Evolutionary conservation across 2,888 invertebrate species (phyloP).

Genomic region (Athripsodes cinereus): DNA sequence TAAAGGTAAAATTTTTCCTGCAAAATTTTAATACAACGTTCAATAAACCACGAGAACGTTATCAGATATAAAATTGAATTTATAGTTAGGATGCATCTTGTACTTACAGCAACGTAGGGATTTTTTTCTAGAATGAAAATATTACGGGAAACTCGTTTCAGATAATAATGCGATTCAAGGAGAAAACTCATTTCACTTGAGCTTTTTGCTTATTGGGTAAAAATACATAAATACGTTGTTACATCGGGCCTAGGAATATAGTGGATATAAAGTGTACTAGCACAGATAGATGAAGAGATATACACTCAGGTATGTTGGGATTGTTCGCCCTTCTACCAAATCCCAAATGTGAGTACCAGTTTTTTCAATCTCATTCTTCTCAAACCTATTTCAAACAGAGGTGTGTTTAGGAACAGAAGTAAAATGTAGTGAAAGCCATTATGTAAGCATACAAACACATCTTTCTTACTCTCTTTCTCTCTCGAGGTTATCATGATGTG

Average conservation of each 20-base stretch:
- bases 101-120: not conserved
- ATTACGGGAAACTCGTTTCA: not conserved
- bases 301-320: not conserved
- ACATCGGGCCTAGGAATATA: not conserved
- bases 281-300: not conserved
- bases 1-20: too few relatives aligned
- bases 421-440: not conserved
- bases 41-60: not conserved
- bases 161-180: not conserved
- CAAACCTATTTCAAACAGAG: not conserved
- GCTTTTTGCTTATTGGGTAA: not conserved
- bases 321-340: not conserved
- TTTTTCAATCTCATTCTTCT: not conserved
- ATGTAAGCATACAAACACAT: too few relatives aligned
- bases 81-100: not conserved
- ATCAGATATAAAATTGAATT: not conserved
- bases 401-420: not conserved
- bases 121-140: not conserved
- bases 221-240: not conserved
- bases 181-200: not conserved
- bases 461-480: too few relatives aligned
- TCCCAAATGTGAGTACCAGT: slow-evolving; percentile 1
- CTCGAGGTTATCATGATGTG: too few relatives aligned
- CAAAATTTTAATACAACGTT: not conserved
- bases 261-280: not conserved